Percentiles rank a stretch among this genome's conserved stretches.
phyloP scores from a whole-genome alignment of 2,113 vertebrate genomes.

The Amblyornis subalaris region DNA sequence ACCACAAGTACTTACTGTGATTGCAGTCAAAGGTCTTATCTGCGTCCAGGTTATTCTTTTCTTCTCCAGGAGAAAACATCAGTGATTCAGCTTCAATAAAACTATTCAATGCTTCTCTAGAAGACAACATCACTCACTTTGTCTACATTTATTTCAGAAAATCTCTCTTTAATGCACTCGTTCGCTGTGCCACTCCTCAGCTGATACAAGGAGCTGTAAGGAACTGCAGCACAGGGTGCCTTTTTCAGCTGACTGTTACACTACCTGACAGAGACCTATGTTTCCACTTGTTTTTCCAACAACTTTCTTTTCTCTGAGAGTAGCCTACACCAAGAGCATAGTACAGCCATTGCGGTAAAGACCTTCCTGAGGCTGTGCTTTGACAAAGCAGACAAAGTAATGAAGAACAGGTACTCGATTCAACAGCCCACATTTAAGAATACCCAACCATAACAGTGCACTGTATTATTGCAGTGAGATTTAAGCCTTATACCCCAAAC shows the following conservation, averaged over 20 bases:
- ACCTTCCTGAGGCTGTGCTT: neutral
- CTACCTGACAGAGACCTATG: neutral
- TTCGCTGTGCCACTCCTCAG: neutral
- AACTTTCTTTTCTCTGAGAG: neutral
- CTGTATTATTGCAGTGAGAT: neutral
- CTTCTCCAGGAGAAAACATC: neutral
- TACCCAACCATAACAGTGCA: neutral
- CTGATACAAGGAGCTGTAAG: neutral
- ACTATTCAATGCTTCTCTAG: neutral
- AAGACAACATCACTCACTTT: neutral
- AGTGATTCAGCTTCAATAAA: neutral
- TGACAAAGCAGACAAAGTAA: neutral
- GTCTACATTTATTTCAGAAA: neutral
- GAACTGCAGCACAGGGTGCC: neutral
- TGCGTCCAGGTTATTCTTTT: neutral
- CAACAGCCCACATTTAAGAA: neutral
- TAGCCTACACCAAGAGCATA: neutral
- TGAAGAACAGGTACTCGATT: neutral
- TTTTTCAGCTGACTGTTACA: neutral
- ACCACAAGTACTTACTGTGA: neutral
- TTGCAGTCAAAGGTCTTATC: conserved; percentile 20
- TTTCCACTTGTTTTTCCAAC: neutral
- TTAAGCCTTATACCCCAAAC: neutral
- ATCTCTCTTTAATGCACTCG: neutral
- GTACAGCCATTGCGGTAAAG: neutral